Evolutionary conservation across 2,113 vertebrate species (phyloP).

Genomic region (Grus americana): DNA sequence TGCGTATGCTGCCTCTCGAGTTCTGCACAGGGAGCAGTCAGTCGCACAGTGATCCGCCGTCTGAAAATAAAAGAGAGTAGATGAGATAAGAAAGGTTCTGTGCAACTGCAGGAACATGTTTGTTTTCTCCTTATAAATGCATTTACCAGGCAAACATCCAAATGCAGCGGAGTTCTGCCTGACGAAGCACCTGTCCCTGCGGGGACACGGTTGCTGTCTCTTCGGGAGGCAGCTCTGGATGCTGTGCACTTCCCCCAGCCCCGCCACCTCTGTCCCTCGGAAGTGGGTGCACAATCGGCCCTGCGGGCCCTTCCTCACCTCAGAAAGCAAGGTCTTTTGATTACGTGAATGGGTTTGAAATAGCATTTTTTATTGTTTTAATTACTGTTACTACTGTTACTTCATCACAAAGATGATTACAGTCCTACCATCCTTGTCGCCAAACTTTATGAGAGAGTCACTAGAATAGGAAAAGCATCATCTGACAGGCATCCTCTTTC

Average conservation of each 20-base stretch:
- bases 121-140: not conserved
- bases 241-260: not conserved
- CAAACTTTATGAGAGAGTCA: not conserved
- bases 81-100: not conserved
- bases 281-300: not conserved
- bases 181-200: not conserved
- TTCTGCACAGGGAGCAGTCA: not conserved
- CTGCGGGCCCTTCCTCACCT: not conserved
- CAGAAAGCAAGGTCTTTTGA: not conserved
- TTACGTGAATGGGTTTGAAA: not conserved
- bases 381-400: not conserved
- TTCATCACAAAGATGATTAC: not conserved
- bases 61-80: not conserved
- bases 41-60: not conserved
- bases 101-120: not conserved
- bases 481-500: not conserved
- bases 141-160: not conserved
- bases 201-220: fast-evolving
- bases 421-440: not conserved
- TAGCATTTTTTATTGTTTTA: not conserved
- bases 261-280: not conserved
- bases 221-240: not conserved
- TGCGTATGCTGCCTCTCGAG: not conserved
- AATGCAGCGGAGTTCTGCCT: not conserved
- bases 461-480: not conserved